phyloP scores from a whole-genome alignment of 2,113 vertebrate species.

The Pteronura brasiliensis region DNA sequence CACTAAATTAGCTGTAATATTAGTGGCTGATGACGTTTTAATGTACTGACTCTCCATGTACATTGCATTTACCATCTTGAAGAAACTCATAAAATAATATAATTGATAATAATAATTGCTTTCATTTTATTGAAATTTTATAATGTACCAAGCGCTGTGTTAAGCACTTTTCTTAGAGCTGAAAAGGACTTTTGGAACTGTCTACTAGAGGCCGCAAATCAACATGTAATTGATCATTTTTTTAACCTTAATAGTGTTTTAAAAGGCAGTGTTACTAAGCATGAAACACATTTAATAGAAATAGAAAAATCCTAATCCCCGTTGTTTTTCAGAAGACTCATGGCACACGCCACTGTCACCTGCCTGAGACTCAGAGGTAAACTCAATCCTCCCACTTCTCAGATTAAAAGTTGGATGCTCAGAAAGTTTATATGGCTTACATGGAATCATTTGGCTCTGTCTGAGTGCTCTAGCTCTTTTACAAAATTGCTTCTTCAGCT shows the following conservation, averaged over 20 bases:
- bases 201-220: neutral
- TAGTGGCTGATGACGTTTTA: constrained; percentile 47
- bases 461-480: neutral
- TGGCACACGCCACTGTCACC: fast-evolving
- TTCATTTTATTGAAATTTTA: neutral
- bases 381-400: neutral
- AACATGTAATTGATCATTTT: neutral
- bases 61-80: constrained; percentile 42
- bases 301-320: neutral
- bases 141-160: neutral
- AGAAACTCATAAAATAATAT: constrained; percentile 51
- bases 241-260: neutral
- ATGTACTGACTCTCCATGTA: constrained; percentile 14
- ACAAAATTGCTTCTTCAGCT: neutral
- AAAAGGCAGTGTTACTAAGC: neutral
- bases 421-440: neutral
- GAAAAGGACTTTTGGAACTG: constrained; percentile 34
- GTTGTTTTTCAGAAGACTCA: neutral
- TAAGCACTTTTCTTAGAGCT: neutral
- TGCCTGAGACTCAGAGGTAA: neutral
- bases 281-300: neutral
- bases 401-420: neutral
- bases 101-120: constrained; percentile 39
- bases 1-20: constrained; percentile 20
- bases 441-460: neutral